Evolutionary conservation across 2,797 vertebrate species (phyloP).

Genomic region (Oryzias sinensis): DNA sequence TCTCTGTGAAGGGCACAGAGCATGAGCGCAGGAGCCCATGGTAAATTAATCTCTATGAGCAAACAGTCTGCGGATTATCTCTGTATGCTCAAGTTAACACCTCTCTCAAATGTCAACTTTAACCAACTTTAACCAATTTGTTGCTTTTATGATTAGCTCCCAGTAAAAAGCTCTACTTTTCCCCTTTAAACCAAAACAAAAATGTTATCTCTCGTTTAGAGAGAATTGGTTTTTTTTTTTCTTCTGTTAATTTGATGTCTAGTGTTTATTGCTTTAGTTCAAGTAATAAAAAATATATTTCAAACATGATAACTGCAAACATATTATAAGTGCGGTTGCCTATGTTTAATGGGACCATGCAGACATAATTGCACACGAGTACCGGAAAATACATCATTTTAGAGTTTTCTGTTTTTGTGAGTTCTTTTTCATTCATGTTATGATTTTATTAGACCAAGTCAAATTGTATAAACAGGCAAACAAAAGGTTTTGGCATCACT

Average conservation of each 20-base stretch:
- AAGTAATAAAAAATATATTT: too few relatives aligned
- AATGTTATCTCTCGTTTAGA: background rate
- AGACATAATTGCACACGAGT: too few relatives aligned
- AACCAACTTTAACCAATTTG: conserved; percentile 56
- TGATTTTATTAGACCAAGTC: conserved; percentile 1
- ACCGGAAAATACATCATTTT: too few relatives aligned
- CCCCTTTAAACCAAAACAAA: conserved; percentile 38
- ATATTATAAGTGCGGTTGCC: too few relatives aligned
- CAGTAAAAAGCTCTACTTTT: conserved; percentile 59
- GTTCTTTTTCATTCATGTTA: background rate
- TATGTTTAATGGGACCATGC: too few relatives aligned
- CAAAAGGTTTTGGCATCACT: conserved; percentile 1
- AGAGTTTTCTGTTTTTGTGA: too few relatives aligned
- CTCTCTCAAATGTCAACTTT: conserved; percentile 61
- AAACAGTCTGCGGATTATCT: conserved; percentile 62
- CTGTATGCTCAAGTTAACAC: conserved; percentile 53
- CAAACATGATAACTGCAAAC: too few relatives aligned
- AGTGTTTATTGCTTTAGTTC: too few relatives aligned
- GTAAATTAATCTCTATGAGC: conserved; percentile 54
- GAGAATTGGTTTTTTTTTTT: too few relatives aligned
- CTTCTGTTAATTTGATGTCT: too few relatives aligned
- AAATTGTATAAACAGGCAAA: background rate
- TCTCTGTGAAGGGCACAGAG: conserved; percentile 39
- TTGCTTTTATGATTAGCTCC: conserved; percentile 55
- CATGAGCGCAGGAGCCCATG: conserved; percentile 44